These are phyloP conservation scores for Amblyopsis rosae DNA, from an alignment of 2,113 vertebrate species.

Conservation along the genomic window DNA sequence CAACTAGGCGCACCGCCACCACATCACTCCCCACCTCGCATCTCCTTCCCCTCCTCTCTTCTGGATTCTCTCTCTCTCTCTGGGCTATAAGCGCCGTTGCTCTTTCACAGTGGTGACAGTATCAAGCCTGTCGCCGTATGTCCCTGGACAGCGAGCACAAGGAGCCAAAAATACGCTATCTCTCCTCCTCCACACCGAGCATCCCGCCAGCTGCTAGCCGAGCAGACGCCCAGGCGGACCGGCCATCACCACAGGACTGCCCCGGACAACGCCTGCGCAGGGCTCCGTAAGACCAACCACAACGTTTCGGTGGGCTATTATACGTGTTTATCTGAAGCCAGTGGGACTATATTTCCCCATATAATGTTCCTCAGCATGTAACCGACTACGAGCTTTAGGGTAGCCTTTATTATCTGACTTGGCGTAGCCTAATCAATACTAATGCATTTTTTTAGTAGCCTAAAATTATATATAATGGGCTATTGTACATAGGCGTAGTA, in stretches of 20 bases:
- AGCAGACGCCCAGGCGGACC: slow-evolving; percentile 54
- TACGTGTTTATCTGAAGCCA: slow-evolving; percentile 26
- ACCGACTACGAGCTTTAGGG: slow-evolving; percentile 37
- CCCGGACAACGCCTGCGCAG: slow-evolving; percentile 41
- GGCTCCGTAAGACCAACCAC: slow-evolving; percentile 39
- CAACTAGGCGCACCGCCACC: slow-evolving; percentile 67
- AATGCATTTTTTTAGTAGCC: not conserved
- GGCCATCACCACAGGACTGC: slow-evolving; percentile 36
- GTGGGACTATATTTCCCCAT: not conserved
- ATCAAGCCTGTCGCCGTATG: slow-evolving; percentile 58
- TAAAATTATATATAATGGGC: too few relatives aligned
- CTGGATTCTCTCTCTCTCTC: slow-evolving; percentile 22
- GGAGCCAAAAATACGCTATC: slow-evolving; percentile 45
- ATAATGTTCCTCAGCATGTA: slow-evolving; percentile 26
- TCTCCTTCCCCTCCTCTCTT: slow-evolving; percentile 28
- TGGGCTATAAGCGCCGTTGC: slow-evolving; percentile 59
- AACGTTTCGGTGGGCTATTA: slow-evolving; percentile 63
- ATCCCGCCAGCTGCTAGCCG: slow-evolving; percentile 49
- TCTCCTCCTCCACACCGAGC: slow-evolving; percentile 37
- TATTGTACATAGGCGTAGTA: too few relatives aligned
- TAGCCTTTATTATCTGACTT: slow-evolving; percentile 37
- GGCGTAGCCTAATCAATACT: slow-evolving; percentile 16
- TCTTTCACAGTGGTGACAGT: slow-evolving; percentile 64
- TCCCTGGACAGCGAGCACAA: slow-evolving; percentile 60
- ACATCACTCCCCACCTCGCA: slow-evolving; percentile 56